Base-by-base conservation (phyloP, 2,888 invertebrate species). In the Endomychus coccineus region DNA sequence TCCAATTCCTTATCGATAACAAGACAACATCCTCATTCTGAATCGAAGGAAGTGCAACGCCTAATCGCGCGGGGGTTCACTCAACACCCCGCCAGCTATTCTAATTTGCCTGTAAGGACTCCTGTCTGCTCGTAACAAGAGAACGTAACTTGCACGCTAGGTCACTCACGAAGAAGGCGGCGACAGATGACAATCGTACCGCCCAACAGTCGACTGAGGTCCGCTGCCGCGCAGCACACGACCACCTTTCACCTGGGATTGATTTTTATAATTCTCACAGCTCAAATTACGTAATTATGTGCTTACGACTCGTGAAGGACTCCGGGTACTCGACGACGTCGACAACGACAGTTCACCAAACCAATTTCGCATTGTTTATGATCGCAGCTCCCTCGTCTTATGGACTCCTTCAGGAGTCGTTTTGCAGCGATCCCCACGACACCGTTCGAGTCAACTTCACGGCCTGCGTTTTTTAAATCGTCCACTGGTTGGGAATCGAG, bases 251-350 rank as follows among this genome's bases (percentile, higher is more conserved):
- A 46, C 46, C 46, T 44, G 44, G 44, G 44, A 46, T 46, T 46
- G 46, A 46, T 46, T 46, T 46, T 46, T 46, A 42, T 46, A 44
- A 42, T 46, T 42, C 46, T 45, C 46, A 34, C 21, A 28, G 42
- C 44, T 44, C 46, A 37, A 46, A 46, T 46, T 46, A 42, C 44
- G 42, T 44, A 46, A 46, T 46, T 44, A 46, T 39, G 45, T 39
- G 35, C 40, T 45, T 41, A 37, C 32, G 31, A 14, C n/a, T n/a
- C n/a, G n/a, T n/a, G n/a, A n/a, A n/a, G 33, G 22, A 35, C 34
- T 24, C 22, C 16, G 28, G 13, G 27, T 27, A 15, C 12, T 11
- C 6, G 17, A 15, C 16, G 32, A 11, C 38, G 23, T 25, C 28
- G 31, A 16, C 36, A 25, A 13, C 27, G 35, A 9, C 5, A 19